These are phyloP conservation scores for Heliconius erato DNA, from an alignment of 2,888 invertebrate species.

Conservation along the genomic window DNA sequence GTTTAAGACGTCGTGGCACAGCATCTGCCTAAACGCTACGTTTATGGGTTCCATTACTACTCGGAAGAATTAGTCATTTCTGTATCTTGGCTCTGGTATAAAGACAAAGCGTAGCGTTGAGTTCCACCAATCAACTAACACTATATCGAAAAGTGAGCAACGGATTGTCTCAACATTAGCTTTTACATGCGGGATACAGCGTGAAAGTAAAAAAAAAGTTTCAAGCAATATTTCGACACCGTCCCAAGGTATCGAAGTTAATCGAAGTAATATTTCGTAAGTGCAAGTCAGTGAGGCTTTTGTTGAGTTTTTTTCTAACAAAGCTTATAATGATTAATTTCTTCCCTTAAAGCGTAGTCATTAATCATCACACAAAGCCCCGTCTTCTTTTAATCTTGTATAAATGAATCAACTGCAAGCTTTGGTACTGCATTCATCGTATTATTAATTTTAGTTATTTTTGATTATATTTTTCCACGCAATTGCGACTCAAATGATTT, in stretches of 20 bases:
- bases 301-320: slow-evolving; percentile 10
- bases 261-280: slow-evolving; percentile 26
- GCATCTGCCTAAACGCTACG: too few species aligned
- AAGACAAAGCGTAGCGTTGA: too few species aligned
- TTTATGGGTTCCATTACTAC: too few species aligned
- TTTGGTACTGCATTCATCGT: not conserved
- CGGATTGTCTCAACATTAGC: not conserved
- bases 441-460: not conserved
- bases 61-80: too few species aligned
- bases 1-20: too few species aligned
- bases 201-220: not conserved
- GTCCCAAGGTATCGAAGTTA: slow-evolving; percentile 1
- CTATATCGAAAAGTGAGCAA: not conserved
- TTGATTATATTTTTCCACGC: not conserved
- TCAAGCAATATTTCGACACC: not conserved
- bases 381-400: slow-evolving; percentile 14
- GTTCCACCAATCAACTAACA: not conserved
- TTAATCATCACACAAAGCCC: slow-evolving; percentile 21
- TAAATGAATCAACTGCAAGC: slow-evolving; percentile 12
- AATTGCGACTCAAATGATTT: too few species aligned
- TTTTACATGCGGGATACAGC: not conserved
- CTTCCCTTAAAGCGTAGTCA: slow-evolving; percentile 2
- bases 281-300: slow-evolving; percentile 17
- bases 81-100: too few species aligned
- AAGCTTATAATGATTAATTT: slow-evolving; percentile 24